These are phyloP conservation scores for Morus bassanus DNA, from an alignment of 2,797 vertebrate species.

Conservation along the genomic window DNA sequence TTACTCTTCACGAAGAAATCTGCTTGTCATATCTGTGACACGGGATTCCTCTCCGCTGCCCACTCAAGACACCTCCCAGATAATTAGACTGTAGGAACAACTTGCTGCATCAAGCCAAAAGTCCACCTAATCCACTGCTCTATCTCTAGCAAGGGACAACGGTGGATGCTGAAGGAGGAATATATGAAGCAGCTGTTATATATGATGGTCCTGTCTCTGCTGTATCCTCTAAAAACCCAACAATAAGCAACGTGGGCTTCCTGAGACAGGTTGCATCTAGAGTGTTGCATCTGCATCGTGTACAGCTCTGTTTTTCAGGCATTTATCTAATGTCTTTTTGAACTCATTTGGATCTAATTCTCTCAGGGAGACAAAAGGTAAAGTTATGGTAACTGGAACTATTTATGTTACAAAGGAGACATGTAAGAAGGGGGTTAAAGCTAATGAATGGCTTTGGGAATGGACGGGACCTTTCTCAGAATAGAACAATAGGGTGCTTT, in stretches of 20 bases:
- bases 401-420: conserved; percentile 46
- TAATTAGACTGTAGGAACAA: not conserved
- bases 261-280: not conserved
- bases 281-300: not conserved
- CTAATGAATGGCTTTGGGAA: conserved; percentile 55
- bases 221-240: not conserved
- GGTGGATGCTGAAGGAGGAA: not conserved
- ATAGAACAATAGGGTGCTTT: conserved; percentile 53
- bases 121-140: not conserved
- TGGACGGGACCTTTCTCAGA: conserved; percentile 57
- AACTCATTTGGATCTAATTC: conserved; percentile 45
- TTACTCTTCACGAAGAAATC: conserved; percentile 1
- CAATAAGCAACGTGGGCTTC: not conserved
- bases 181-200: not conserved
- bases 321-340: conserved; percentile 14
- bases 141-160: not conserved
- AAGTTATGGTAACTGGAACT: conserved; percentile 53
- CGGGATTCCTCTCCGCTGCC: not conserved
- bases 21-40: conserved; percentile 13
- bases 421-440: conserved; percentile 32
- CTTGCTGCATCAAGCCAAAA: not conserved
- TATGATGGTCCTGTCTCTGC: not conserved
- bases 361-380: conserved; percentile 30
- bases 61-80: not conserved
- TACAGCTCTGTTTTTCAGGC: not conserved